Evolutionary conservation across 2,113 vertebrate species (phyloP).

Genomic region (Tragelaphus buxtoni): DNA sequence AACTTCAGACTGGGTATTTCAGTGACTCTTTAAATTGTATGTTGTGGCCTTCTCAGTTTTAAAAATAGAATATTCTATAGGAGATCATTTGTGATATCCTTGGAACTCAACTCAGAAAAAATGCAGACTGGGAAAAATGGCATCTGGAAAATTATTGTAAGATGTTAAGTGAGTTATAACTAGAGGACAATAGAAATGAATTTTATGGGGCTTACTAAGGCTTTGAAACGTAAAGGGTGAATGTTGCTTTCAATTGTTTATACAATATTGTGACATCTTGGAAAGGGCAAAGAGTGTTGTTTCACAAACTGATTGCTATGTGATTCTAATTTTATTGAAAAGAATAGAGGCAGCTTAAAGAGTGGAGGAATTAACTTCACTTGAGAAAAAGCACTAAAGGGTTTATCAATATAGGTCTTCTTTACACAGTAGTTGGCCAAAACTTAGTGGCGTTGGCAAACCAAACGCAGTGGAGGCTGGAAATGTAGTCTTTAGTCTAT

Average conservation of each 20-base stretch:
- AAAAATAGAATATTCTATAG: conserved; percentile 57
- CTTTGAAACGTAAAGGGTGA: background rate
- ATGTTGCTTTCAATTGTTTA: background rate
- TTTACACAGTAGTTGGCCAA: background rate
- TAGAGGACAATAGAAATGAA: background rate
- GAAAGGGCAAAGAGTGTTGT: background rate
- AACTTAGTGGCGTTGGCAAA: background rate
- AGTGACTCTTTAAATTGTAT: conserved; percentile 28
- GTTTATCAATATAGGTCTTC: background rate
- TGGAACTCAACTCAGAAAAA: conserved; percentile 30
- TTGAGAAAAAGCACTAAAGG: background rate
- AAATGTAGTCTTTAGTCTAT: background rate
- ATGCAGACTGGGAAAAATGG: background rate
- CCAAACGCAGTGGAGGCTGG: background rate
- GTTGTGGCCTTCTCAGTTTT: conserved; percentile 10
- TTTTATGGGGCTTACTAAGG: background rate
- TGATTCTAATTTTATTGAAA: background rate
- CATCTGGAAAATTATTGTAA: conserved; percentile 42
- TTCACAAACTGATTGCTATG: background rate
- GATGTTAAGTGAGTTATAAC: conserved; percentile 9
- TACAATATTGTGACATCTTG: background rate
- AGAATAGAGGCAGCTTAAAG: background rate
- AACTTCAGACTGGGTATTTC: background rate
- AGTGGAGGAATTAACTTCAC: background rate
- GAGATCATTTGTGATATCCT: conserved; percentile 23